Base-by-base conservation (phyloP, 1,140 invertebrate genomes). In the Plutomurus gul region DNA sequence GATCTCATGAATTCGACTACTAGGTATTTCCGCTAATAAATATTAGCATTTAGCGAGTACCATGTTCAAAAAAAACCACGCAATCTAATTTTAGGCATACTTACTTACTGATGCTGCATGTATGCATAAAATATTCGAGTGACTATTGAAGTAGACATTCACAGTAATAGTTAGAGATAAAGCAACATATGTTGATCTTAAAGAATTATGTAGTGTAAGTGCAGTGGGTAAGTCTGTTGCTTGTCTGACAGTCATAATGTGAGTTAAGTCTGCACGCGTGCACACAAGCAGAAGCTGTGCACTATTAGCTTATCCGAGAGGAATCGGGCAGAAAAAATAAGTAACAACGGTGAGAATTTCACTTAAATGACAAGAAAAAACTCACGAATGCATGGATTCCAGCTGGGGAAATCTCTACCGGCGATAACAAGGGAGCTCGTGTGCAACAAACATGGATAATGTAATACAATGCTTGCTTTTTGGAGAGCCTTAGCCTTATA, bases 311-410 rank as follows among this genome's bases (percentile, higher is more conserved):
- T n/a, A n/a, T n/a, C 5, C 13, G 27, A 33, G 56, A 65, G 30
- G 27, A 33, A 65, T 33, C 4, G 16, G 27, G 36, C 30, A 6
- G 11, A 13, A 36, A 8, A 65, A 65, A 33, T n/a, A n/a, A 22
- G 33, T 30, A 30, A 30, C 56, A 65, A 65, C 27, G 56, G 56
- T 65, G 56, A 65, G 56, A 65, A 65, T 65, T 33, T 65, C 56
- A 65, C 56, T 65, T 65, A 65, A 65, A 65, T 65, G 56, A 65
- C 56, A 65, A 65, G 36, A 65, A 65, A 65, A 25, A n/a, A n/a
- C n/a, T n/a, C n/a, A n/a, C n/a, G n/a, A n/a, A n/a, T n/a, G n/a
- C n/a, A n/a, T n/a, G 56, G 56, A 65, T 65, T 65, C 56, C 56
- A 65, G 56, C 56, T 65, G 56, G 27, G 56, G 36, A 65, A 33